Conservation (phyloP, 2,113 vertebrate species). For the Helogale parvula region DNA sequence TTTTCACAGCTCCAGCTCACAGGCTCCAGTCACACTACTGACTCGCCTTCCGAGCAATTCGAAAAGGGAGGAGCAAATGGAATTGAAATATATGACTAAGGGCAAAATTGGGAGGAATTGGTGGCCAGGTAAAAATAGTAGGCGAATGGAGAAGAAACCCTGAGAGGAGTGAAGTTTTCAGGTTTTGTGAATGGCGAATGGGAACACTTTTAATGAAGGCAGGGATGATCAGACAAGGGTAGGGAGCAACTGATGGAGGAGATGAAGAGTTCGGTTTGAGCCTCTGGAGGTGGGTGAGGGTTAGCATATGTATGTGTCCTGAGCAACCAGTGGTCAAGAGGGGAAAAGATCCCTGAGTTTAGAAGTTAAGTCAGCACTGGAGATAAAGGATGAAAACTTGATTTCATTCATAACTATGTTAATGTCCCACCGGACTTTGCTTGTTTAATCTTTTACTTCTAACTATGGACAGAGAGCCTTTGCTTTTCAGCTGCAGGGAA, state of each 20-base stretch:
- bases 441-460: slow-evolving; percentile 13
- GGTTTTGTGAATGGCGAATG: not conserved
- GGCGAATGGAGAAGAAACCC: not conserved
- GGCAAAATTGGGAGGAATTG: not conserved
- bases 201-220: not conserved
- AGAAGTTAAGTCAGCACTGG: not conserved
- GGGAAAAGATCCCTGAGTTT: not conserved
- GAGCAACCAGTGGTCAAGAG: not conserved
- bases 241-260: not conserved
- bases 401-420: not conserved
- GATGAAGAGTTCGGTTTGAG: not conserved
- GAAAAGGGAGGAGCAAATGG: not conserved
- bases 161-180: not conserved
- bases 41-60: not conserved
- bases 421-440: not conserved
- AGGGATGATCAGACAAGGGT: not conserved
- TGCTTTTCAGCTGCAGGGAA: not conserved
- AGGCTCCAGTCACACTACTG: not conserved
- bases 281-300: not conserved
- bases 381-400: not conserved
- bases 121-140: not conserved
- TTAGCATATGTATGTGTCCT: not conserved
- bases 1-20: not conserved
- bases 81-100: not conserved
- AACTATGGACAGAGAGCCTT: not conserved